Evolutionary conservation across 30 jellyfish, hydroid and myxozoan genomes (phyloP).

Genomic region (Pseudorhiza aurosa): DNA sequence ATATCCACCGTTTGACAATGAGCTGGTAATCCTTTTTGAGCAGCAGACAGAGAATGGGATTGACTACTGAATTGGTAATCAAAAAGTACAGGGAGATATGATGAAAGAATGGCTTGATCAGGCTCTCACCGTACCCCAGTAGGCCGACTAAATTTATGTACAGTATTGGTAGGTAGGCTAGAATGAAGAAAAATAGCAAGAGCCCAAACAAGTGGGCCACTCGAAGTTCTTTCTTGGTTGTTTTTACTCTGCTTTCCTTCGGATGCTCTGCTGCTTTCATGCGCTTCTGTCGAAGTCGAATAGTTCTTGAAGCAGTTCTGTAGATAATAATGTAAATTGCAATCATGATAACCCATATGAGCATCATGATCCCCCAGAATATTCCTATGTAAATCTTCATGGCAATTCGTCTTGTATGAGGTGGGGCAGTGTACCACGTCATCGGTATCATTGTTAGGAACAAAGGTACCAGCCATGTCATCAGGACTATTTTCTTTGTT

Average conservation of each 20-base stretch:
- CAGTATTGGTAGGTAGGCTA: conserved; percentile 87
- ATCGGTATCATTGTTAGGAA: conserved; percentile 64
- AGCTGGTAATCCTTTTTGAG: conserved; percentile 78
- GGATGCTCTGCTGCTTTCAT: conserved; percentile 10
- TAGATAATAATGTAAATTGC: conserved; percentile 62
- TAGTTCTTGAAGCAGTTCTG: conserved; percentile 65
- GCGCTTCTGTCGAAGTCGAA: conserved; percentile 59
- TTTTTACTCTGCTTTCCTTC: conserved; percentile 6
- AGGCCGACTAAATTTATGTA: conserved; percentile 68
- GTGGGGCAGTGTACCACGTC: conserved; percentile 59
- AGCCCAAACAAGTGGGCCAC: conserved; percentile 86
- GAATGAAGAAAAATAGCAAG: conserved; percentile 78
- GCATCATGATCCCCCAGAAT: conserved; percentile 71
- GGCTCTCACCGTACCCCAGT: too few species aligned
- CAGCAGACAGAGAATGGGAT: conserved; percentile 86
- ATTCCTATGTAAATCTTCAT: conserved; percentile 25
- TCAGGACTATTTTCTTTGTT: conserved; percentile 51
- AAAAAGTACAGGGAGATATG: conserved; percentile 40
- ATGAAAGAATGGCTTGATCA: conserved; percentile 37
- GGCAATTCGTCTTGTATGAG: neutral
- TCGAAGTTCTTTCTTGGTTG: conserved; percentile 83
- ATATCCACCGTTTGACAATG: conserved; percentile 47
- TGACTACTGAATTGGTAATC: conserved; percentile 74
- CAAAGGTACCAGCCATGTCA: conserved; percentile 76
- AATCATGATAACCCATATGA: conserved; percentile 68